phyloP scores from a whole-genome alignment of 1,140 invertebrate genomes.

The Periplaneta americana region DNA sequence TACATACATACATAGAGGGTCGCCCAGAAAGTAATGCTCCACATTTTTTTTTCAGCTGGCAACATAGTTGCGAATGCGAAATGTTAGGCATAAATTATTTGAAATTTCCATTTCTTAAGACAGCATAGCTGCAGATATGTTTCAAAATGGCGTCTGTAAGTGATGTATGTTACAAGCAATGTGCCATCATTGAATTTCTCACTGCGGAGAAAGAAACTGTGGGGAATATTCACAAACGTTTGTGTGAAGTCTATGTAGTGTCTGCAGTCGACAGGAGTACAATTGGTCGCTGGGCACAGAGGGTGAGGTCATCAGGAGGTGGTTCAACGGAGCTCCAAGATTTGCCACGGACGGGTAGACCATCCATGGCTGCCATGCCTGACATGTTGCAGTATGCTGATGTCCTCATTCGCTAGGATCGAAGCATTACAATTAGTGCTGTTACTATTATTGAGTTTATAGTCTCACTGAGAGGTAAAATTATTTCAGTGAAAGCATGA shows the following conservation, averaged over 20 bases:
- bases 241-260: not conserved
- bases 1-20: not conserved
- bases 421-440: not conserved
- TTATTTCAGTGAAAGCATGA: too few relatives aligned
- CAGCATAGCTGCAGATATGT: not conserved
- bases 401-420: not conserved
- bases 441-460: too few relatives aligned
- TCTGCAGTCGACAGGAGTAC: not conserved
- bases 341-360: not conserved
- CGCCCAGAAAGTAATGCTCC: too few relatives aligned
- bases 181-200: too few relatives aligned
- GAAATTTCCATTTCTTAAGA: not conserved
- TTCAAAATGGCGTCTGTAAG: not conserved
- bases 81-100: not conserved
- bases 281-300: not conserved
- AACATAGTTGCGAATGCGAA: not conserved
- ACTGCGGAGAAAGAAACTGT: not conserved
- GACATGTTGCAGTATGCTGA: not conserved
- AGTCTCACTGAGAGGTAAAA: too few relatives aligned
- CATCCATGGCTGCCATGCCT: not conserved
- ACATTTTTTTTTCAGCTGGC: not conserved
- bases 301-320: too few relatives aligned
- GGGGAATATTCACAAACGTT: not conserved
- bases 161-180: too few relatives aligned
- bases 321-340: not conserved